Evolutionary conservation across 2,113 vertebrate species (phyloP), one percentile per base, ranked within the genome.

Genomic region (Crotalus horridus): DNA sequence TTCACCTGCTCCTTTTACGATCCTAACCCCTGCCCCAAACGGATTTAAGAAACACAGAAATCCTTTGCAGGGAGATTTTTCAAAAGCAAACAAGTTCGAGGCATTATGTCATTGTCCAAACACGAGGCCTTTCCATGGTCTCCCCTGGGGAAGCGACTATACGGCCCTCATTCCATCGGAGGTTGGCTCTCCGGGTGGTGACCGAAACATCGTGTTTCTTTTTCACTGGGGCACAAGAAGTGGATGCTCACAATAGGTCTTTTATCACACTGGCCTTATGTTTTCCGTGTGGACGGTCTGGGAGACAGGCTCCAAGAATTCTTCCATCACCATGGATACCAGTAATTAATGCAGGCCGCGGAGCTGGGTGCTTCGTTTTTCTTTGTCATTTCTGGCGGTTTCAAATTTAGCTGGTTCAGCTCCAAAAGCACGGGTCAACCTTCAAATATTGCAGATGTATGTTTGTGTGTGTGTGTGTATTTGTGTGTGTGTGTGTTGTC

Each of bases 231-330:
- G 55, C 24, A 89, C 55, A 91, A 64, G 87, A 89, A 59, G 59
- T 85, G 13, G 15, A 56, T 1, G 7, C 24, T 54, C 55, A 91
- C 90, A 93, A 93, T 91, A 51, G 69, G 55, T 17, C 90, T 74
- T 93, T 93, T 93, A 86, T 93, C 90, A 93, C 3, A 26, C 69
- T 39, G 93, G 43, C 90, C 90, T 91, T 91, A 91, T 93, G 93
- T 89, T 93, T 91, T 86, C 93, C 88, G 7, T 93, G 90, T 89
- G 33, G 8, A 89, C 12, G 1, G 81, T 64, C 89, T 81, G 59
- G 53, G 90, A 46, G 64, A 0, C 90, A 15, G 87, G 26, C 93
- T 64, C 23, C 10, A 26, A 59, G 59, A 87, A 91, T 29, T 85
- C 87, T 43, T n/a, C 53, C 29, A 29, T 69, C 93, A 86, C 93